Base-by-base conservation (phyloP, 2,113 vertebrate species). In the Etheostoma spectabile region DNA sequence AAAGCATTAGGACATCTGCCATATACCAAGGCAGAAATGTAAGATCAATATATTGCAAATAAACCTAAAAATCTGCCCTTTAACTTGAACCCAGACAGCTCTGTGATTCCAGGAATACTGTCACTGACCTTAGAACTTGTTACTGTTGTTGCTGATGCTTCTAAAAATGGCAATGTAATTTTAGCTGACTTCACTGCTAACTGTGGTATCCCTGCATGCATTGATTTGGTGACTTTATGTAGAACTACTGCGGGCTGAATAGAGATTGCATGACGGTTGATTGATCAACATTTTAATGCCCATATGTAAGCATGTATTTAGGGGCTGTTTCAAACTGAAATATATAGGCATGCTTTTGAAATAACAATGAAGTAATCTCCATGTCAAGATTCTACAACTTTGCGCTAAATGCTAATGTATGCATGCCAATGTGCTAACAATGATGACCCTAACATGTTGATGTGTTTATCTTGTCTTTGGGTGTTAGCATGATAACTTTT, bases 161-260 rank as follows among this genome's bases (percentile, higher is more conserved):
- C 68, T 74, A 82, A 67, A 70, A 86, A 85, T 81, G 59, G 77
- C 14, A 74, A 64, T n/a, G 79, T 60, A 35, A 61, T 49, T 75
- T 61, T 62, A 70, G 24, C 38, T 74, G 65, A 62, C 24, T 57
- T 63, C 35, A 77, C 10, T 14, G 46, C 27, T 78, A 22, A 15
- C 38, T 30, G 27, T 21, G 62, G 22, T 24, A 66, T 49, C 51
- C n/a, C 18, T 5, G 5, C 63, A 55, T 18, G 35, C 19, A 61
- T 15, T 55, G 62, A 65, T 49, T 64, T 45, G 16, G 33, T 52
- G 55, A 60, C 48, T 62, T 49, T 35, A 67, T 67, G 76, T 63
- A 53, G 75, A 71, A 74, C 33, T 5, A 2, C 5, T 7, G 21
- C 11, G 22, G 49, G 21, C 65, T 75, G 22, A 70, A 84, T 78